Conservation (phyloP, 2,888 invertebrate species). For the Stenodema calcarata region DNA sequence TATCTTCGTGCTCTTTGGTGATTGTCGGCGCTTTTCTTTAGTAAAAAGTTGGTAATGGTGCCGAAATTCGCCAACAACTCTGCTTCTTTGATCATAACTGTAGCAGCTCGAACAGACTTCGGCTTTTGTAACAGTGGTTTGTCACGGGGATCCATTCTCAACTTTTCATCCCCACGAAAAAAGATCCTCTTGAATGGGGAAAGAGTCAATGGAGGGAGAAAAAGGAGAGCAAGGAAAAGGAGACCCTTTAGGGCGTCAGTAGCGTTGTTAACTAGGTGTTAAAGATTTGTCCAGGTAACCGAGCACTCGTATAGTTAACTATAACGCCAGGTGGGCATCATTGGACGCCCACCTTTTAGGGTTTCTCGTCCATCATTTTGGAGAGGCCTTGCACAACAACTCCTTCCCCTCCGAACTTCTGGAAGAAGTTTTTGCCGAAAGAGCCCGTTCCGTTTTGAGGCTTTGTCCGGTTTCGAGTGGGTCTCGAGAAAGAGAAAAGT, state of each 20-base stretch:
- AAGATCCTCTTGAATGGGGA: not conserved
- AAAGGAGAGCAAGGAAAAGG: not conserved
- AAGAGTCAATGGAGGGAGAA: not conserved
- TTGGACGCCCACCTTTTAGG: conserved; percentile 15
- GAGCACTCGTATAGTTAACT: not conserved
- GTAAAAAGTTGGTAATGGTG: not conserved
- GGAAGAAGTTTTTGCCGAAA: conserved; percentile 7
- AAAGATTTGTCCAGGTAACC: conserved; percentile 29
- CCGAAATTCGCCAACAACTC: not conserved
- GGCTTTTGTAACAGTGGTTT: conserved; percentile 7
- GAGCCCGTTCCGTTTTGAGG: not conserved
- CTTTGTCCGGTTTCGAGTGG: conserved; percentile 5
- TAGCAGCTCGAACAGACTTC: not conserved
- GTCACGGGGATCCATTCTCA: not conserved
- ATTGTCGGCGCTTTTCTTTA: no score
- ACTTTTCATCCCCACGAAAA: not conserved
- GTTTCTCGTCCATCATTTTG: conserved; percentile 26
- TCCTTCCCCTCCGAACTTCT: not conserved
- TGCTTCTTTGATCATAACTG: not conserved
- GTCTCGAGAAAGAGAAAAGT: not conserved
- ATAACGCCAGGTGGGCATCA: not conserved
- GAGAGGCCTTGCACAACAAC: conserved; percentile 22
- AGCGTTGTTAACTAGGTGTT: conserved; percentile 44
- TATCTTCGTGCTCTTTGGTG: no score
- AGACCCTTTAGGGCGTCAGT: not conserved